Base-by-base conservation (phyloP, 1,140 invertebrate genomes). In the Ganaspis sp. region DNA sequence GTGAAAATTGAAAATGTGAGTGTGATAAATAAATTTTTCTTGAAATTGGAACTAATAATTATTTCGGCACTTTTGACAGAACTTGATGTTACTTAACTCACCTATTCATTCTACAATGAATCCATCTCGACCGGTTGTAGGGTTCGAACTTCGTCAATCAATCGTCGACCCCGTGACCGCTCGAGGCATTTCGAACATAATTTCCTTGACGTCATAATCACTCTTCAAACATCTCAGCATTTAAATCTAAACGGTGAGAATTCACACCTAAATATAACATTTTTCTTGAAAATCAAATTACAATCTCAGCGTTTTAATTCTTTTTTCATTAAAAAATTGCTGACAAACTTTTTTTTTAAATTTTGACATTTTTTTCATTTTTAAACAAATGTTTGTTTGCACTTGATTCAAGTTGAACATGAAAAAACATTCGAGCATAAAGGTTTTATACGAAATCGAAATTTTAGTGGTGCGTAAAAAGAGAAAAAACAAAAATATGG, bases 201-300 rank as follows among this genome's bases (percentile, higher is more conserved):
- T 83, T 81, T 80, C 54, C 70, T 79, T 85, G 82, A 85, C 76
- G 82, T 81, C 77, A 84, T 86, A 83, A 84, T 86, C 83, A 77
- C 73, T 69, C 34, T 71, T 64, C 54, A 64, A 26, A 19, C 54
- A 3, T 26, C 26, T 29, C 9, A 64, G n/a, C 58, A 29, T 29
- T 64, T 29, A 11, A 34, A 64, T 64, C 23, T 64, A 64, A 64
- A 64, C 26, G 26, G 29, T 29, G 9, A 58, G 23, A 26, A 15
- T 64, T 54, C 29, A 29, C 58, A 64, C 26, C 58, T 9, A 64
- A 64, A 64, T 1, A 26, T 6, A 9, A 11, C 53, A 21, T 8
- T 26, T 26, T 26, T 34, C 29, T 6, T n/a, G n/a, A n/a, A n/a
- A n/a, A n/a, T n/a, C n/a, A n/a, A n/a, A n/a, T n/a, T n/a, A n/a